These are phyloP conservation scores for Craniophora ligustri DNA, from an alignment of 2,888 invertebrate species.

Conservation along the genomic window DNA sequence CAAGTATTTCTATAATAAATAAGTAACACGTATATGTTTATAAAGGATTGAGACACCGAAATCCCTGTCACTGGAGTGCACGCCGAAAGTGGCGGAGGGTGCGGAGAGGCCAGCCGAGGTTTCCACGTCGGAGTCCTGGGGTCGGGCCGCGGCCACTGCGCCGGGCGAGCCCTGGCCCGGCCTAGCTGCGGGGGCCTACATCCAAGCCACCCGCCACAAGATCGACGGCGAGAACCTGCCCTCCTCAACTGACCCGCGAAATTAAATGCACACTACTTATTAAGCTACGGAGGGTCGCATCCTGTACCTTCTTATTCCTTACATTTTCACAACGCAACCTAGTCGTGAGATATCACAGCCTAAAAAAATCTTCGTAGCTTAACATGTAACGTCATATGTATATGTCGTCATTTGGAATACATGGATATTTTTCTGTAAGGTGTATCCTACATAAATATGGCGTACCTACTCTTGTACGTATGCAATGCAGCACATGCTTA, in stretches of 20 bases:
- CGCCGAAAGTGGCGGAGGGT: slow-evolving; percentile 66
- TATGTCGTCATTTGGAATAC: neutral
- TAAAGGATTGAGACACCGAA: slow-evolving; percentile 84
- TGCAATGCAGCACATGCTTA: too few species aligned
- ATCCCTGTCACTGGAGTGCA: slow-evolving; percentile 79
- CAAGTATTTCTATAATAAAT: neutral
- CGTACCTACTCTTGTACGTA: too few species aligned
- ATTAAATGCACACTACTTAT: slow-evolving; percentile 70
- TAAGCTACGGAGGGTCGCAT: neutral
- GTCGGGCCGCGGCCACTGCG: slow-evolving; percentile 62
- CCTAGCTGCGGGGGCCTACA: slow-evolving; percentile 79
- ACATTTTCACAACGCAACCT: too few species aligned
- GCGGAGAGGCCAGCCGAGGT: slow-evolving; percentile 83
- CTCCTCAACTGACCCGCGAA: slow-evolving; percentile 84
- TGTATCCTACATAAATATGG: too few species aligned
- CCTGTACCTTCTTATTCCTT: neutral
- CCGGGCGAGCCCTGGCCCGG: slow-evolving; percentile 75
- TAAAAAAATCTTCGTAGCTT: too few species aligned
- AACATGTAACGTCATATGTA: neutral
- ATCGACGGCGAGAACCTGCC: slow-evolving; percentile 84
- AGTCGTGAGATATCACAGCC: too few species aligned
- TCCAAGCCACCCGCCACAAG: slow-evolving; percentile 82
- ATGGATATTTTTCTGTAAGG: too few species aligned
- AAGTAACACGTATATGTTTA: neutral
- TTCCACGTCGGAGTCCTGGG: slow-evolving; percentile 81